Evolutionary conservation across 30 jellyfish, hydroid and myxozoan genomes (phyloP), one percentile per base, ranked within the genome.

Genomic region (Sanderia malayensis): DNA sequence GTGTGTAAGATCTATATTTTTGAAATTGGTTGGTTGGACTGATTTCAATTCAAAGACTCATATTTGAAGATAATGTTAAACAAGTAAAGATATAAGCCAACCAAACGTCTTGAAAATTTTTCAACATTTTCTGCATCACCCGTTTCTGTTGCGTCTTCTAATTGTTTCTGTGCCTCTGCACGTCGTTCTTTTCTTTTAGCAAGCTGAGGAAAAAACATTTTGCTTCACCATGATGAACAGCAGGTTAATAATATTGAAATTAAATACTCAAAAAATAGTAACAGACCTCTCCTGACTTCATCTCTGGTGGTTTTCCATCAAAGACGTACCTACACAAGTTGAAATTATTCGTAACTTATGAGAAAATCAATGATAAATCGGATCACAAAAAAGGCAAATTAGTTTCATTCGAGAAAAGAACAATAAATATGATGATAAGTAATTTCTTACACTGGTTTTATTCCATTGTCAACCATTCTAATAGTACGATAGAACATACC

Each of bases 271-370:
- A n/a, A n/a, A n/a, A n/a, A n/a, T n/a, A n/a, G n/a, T n/a, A 2
- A 62, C 79, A 7, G 27, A 87, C 96, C 89, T 88, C 97, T 23
- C 97, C 97, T 28, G 95, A 80, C 64, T 88, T 88, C 87, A 88
- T 64, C 77, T 67, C 83, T 26, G 97, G 97, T 53, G 97, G 97
- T 55, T 88, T 88, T 58, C 97, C 97, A 80, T 88, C 97, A 88
- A 88, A 88, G 18, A 88, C 97, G 74, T 88, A 86, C 61, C 96
- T 86, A 73, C 15, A 78, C 45, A 31, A 4, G 52, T 37, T 37
- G 10, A 58, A 55, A 4, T 19, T 0, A 34, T 17, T 44, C 0
- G 20, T 0, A 24, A 4, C 26, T 1, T 15, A 27, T 24, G 0
- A 3, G n/a, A 25, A 27, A n/a, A n/a, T n/a, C n/a, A n/a, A n/a